A percentile compares a stretch with the other conserved stretches of the same genome.
phyloP scores from a whole-genome alignment of 2,113 vertebrate genomes.

The Anoplopoma fimbria region DNA sequence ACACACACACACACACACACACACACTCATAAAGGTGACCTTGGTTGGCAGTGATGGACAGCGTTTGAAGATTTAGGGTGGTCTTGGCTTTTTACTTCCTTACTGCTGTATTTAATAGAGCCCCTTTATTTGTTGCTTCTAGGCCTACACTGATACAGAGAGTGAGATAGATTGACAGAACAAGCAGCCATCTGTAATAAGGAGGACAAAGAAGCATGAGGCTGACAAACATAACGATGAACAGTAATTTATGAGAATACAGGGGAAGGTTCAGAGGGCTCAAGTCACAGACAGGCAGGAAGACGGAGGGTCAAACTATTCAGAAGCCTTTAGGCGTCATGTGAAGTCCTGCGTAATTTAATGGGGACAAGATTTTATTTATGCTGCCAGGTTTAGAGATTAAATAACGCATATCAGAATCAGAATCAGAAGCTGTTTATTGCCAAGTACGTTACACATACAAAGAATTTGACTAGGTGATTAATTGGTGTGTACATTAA shows the following conservation, averaged over 20 bases:
- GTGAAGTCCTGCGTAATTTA: not conserved
- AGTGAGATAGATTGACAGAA: slow-evolving; percentile 40
- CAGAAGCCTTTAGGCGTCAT: not conserved
- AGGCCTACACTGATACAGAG: slow-evolving; percentile 35
- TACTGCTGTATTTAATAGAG: slow-evolving; percentile 48
- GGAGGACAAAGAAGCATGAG: slow-evolving; percentile 1
- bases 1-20: not conserved
- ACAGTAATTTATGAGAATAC: slow-evolving; percentile 11
- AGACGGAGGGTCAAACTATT: slow-evolving; percentile 4
- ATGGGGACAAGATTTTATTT: not conserved
- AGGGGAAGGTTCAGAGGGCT: not conserved
- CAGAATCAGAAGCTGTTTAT: too few species aligned
- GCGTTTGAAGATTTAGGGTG: slow-evolving; percentile 50
- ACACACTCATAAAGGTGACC: slow-evolving; percentile 22
- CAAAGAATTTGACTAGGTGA: too few species aligned
- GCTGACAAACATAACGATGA: slow-evolving; percentile 19
- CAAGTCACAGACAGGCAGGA: not conserved
- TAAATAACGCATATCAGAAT: too few species aligned
- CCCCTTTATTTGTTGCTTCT: slow-evolving; percentile 48
- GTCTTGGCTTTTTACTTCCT: slow-evolving; percentile 22
- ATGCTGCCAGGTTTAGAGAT: not conserved
- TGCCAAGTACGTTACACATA: too few species aligned
- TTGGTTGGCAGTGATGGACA: slow-evolving; percentile 31
- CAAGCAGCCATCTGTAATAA: slow-evolving; percentile 30
- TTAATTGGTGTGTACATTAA: too few species aligned